These are phyloP conservation scores for Masticophis lateralis DNA, from an alignment of 2,797 vertebrate species.

Conservation along the genomic window DNA sequence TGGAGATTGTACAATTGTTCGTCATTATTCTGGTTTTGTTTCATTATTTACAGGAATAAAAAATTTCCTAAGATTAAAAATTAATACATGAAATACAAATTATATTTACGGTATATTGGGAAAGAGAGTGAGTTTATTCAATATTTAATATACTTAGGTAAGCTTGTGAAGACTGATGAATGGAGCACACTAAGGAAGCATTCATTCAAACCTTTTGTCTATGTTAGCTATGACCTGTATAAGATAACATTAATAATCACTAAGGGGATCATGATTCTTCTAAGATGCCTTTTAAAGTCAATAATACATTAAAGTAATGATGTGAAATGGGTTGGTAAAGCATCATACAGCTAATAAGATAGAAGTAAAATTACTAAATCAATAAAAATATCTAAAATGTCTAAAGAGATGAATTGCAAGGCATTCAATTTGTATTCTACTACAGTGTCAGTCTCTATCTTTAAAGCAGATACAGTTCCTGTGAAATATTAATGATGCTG, in stretches of 20 bases:
- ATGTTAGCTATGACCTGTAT: background rate
- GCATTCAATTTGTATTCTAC: background rate
- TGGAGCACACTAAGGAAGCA: background rate
- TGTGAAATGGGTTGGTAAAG: conserved; percentile 4
- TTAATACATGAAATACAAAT: background rate
- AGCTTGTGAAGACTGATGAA: background rate
- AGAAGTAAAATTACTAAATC: conserved; percentile 23
- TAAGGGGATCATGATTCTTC: background rate
- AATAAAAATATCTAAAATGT: background rate
- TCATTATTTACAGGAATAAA: background rate
- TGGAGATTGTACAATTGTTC: background rate
- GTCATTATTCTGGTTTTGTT: background rate
- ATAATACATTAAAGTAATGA: background rate
- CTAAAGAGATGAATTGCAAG: background rate
- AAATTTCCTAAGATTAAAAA: background rate
- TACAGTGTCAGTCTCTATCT: background rate
- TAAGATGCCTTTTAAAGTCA: conserved; percentile 1
- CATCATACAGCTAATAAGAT: conserved; percentile 14
- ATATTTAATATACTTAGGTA: background rate
- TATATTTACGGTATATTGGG: conserved; percentile 1
- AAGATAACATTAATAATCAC: conserved; percentile 3
- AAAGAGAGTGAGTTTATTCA: conserved; percentile 7
- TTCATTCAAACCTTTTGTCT: background rate
- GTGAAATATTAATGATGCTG: conserved; percentile 28
- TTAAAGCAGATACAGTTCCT: background rate